Base-by-base conservation (phyloP, 2,888 invertebrate species). In the Ommatoiulus sabulosus region DNA sequence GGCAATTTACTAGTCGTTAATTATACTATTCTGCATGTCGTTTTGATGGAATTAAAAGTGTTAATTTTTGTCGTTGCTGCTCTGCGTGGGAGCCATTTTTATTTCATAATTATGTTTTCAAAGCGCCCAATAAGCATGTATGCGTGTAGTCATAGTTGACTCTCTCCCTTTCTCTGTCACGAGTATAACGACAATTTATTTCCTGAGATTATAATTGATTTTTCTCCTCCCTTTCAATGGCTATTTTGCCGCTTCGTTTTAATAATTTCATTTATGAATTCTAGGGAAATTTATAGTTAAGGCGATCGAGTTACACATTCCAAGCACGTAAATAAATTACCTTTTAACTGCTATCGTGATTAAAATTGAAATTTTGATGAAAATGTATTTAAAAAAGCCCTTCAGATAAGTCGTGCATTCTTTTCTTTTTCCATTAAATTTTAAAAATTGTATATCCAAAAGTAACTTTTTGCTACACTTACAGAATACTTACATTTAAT, bases 21-120 rank as follows among this genome's bases (percentile, higher is more conserved):
- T 80, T 80, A 35, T 80, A 43, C 35, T 80, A 80, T 80, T 80
- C 80, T 35, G 35, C 35, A 35, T 80, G 80, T 80, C 80, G 80
- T 80, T 80, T 80, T 80, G 80, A 80, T 80, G 35, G 35, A 80
- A 35, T 80, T 80, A 80, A 35, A 52, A 80, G 80, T 80, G 80
- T 80, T 80, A 80, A 80, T 80, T 80, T 52, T 24, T 80, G 80
- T 80, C 80, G 80, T 15, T 80, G 80, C 80, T 5, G 35, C 80
- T 35, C 80, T 80, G 80, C 35, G 15, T 35, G 80, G 35, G 80
- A 24, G 8, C 15, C 35, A 80, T 80, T 80, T 80, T 80, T 80
- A 80, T 80, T 80, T 80, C 35, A 35, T 80, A 80, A 80, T 80
- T 80, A 80, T 80, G 80, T 80, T 35, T 80, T 15, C 35, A 80